phyloP scores from a whole-genome alignment of 2,888 invertebrate species.

The Chydorus sphaericus region DNA sequence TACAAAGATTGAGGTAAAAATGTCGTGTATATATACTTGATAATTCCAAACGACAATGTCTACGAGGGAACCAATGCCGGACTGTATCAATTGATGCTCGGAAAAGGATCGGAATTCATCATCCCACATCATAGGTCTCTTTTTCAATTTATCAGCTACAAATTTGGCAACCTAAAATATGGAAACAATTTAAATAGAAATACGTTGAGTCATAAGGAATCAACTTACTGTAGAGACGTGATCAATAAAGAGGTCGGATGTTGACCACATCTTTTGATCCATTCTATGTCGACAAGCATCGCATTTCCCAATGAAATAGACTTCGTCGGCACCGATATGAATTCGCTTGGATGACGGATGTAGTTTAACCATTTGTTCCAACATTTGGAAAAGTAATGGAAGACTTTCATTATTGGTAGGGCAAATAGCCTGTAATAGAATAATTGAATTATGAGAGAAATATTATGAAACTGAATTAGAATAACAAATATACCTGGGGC shows the following conservation, averaged over 20 bases:
- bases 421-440: conserved; percentile 35
- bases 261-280: conserved; percentile 35
- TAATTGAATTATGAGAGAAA: background rate
- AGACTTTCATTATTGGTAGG: conserved; percentile 45
- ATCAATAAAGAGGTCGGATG: conserved; percentile 43
- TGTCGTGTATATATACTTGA: conserved; percentile 31
- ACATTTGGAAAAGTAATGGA: conserved; percentile 45
- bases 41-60: conserved; percentile 62
- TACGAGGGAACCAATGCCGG: conserved; percentile 35
- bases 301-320: conserved; percentile 52
- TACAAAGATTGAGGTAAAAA: background rate
- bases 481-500: conserved; percentile 33
- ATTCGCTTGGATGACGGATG: conserved; percentile 49
- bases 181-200: too few species aligned
- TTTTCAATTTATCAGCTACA: conserved; percentile 28
- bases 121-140: conserved; percentile 61
- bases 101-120: conserved; percentile 54
- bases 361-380: conserved; percentile 51
- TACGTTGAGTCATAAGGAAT: too few species aligned
- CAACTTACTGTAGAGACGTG: conserved; percentile 46
- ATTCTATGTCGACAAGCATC: conserved; percentile 35
- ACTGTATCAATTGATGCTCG: conserved; percentile 27
- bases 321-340: conserved; percentile 74
- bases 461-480: background rate
- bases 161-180: too few species aligned